Evolutionary conservation across 2,797 vertebrate species (phyloP), one percentile per base, ranked within the genome.

Genomic region (Eutrigla gurnardus): DNA sequence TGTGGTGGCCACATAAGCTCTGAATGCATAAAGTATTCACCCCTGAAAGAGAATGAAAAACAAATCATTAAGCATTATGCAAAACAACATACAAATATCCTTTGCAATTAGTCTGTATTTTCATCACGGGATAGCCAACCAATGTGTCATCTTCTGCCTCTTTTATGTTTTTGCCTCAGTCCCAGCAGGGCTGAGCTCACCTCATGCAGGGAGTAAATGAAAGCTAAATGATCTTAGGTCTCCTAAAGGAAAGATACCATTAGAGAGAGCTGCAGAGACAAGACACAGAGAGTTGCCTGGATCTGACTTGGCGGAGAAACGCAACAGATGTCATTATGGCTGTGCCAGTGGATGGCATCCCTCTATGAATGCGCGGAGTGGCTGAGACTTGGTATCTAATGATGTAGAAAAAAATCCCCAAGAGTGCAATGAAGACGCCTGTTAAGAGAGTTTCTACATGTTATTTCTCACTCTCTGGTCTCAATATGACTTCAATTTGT

Each of bases 131-230:
- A 81, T 78, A 68, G 79, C 35, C 65, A 67, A 74, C 71, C 70
- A 85, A 81, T 86, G 71, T 82, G 78, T 86, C 73, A 85, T 90
- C 79, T 81, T 77, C 53, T 82, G 62, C 42, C 42, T 67, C 71
- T 81, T 85, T 86, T 70, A 82, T 89, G 53, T 73, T 75, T 81
- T 63, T 73, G 69, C 80, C 68, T 68, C 53, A 8, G 70, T 79
- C 74, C 73, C 87, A 86, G 83, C 84, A 78, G 90, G 79, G 73
- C 80, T 81, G 60, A 80, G 70, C 78, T 87, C 83, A 89, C 86
- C 86, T 92, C 93, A 93, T 36, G 77, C 59, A 33, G 90, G 66
- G 90, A 92, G 78, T 81, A 93, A 91, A 93, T 92, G 89, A 91
- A 92, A 91, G 79, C 81, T 86, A 91, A 90, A 91, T 84, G 86